Evolutionary conservation across 2,888 invertebrate genomes (phyloP).

Genomic region (Silvanus unidentatus): DNA sequence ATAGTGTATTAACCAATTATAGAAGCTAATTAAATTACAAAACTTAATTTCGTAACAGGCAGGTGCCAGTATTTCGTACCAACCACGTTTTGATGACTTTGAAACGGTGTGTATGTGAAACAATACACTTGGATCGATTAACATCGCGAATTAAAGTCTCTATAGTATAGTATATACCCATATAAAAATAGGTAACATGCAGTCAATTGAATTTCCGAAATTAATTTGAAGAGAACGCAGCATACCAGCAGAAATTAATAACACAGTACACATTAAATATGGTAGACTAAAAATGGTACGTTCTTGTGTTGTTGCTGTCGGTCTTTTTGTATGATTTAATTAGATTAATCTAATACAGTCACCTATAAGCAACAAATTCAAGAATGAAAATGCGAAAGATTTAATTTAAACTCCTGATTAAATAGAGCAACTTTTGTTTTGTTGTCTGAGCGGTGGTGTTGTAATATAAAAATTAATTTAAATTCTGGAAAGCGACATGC

Average conservation of each 20-base stretch:
- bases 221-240: too few species aligned
- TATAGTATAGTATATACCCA: too few species aligned
- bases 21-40: constrained; percentile 16
- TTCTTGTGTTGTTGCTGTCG: neutral
- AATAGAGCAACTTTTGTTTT: constrained; percentile 4
- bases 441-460: neutral
- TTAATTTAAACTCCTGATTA: neutral
- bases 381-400: neutral
- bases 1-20: constrained; percentile 9
- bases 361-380: too few species aligned
- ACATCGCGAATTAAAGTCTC: too few species aligned
- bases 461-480: constrained; percentile 12
- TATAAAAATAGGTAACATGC: too few species aligned
- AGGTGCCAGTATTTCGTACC: constrained; percentile 19
- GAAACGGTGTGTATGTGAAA: too few species aligned
- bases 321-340: neutral
- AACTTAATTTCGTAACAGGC: constrained; percentile 14
- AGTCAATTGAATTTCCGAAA: too few species aligned
- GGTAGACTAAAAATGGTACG: constrained; percentile 7
- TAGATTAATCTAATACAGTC: too few species aligned
- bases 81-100: constrained; percentile 18
- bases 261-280: too few species aligned
- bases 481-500: constrained; percentile 14
- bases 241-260: too few species aligned
- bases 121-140: too few species aligned